Conservation (phyloP, 2,797 vertebrate genomes). For the Lagorchestes hirsutus region DNA sequence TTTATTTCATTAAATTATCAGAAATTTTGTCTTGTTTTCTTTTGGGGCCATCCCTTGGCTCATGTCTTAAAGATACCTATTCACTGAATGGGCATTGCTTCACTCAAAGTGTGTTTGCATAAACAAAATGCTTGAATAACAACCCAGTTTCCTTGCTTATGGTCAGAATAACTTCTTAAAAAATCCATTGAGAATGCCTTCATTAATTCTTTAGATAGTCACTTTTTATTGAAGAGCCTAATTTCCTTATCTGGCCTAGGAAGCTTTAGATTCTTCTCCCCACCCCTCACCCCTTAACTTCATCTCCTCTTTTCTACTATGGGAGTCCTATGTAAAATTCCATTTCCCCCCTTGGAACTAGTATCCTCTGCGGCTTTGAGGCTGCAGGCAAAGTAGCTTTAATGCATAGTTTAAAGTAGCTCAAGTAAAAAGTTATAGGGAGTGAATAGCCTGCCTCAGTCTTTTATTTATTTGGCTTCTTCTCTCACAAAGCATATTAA, state of each 20-base stretch:
- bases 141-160: not conserved
- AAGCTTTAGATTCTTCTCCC: not conserved
- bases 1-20: not conserved
- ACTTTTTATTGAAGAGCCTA: not conserved
- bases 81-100: too few relatives aligned
- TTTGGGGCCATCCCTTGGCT: too few relatives aligned
- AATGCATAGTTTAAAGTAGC: not conserved
- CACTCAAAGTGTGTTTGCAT: not conserved
- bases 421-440: not conserved
- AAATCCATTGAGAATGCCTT: not conserved
- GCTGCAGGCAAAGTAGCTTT: not conserved
- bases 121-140: not conserved
- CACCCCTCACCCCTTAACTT: too few relatives aligned
- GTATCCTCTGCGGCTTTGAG: not conserved
- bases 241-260: not conserved
- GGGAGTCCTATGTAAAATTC: too few relatives aligned
- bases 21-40: not conserved
- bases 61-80: too few relatives aligned
- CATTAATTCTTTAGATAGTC: not conserved
- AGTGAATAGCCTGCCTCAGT: not conserved
- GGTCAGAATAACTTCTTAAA: not conserved
- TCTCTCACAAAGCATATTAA: not conserved
- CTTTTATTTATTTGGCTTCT: not conserved
- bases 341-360: not conserved
- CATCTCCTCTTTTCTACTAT: not conserved